These are phyloP conservation scores for Megalurothrips usitatus DNA, from an alignment of 2,888 invertebrate species.

Conservation along the genomic window DNA sequence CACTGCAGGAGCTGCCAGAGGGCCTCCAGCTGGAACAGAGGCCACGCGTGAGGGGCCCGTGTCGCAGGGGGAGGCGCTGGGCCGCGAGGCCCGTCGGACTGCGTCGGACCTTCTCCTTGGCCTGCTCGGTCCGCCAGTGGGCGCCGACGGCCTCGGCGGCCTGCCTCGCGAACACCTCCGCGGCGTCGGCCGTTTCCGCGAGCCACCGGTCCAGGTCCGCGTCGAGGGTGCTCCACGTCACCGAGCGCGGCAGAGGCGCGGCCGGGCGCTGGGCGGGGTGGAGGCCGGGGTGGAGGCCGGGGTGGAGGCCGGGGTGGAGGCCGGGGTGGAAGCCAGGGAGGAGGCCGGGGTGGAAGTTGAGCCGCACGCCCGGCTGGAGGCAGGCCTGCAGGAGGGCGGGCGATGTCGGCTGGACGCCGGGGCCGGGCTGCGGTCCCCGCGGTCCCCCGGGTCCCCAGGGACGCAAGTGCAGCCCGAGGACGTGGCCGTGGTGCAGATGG, in stretches of 20 bases:
- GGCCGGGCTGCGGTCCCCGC: neutral
- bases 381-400: neutral
- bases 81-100: too few species aligned
- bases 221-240: neutral
- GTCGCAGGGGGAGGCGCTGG: too few species aligned
- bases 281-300: neutral
- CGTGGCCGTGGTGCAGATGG: neutral
- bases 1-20: neutral
- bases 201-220: neutral
- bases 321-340: neutral
- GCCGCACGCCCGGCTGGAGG: neutral
- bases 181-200: neutral
- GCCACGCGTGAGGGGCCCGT: neutral
- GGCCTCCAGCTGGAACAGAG: neutral
- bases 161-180: neutral
- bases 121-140: neutral
- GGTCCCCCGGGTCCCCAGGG: neutral
- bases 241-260: neutral
- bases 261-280: neutral
- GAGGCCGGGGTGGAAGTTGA: neutral
- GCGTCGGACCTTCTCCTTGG: conserved; percentile 11
- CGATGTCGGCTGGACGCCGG: neutral
- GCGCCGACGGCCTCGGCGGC: neutral
- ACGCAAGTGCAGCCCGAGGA: neutral
- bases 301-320: neutral